Conservation (phyloP, 2,797 vertebrate species). For the Melanotaenia trifasciata region DNA sequence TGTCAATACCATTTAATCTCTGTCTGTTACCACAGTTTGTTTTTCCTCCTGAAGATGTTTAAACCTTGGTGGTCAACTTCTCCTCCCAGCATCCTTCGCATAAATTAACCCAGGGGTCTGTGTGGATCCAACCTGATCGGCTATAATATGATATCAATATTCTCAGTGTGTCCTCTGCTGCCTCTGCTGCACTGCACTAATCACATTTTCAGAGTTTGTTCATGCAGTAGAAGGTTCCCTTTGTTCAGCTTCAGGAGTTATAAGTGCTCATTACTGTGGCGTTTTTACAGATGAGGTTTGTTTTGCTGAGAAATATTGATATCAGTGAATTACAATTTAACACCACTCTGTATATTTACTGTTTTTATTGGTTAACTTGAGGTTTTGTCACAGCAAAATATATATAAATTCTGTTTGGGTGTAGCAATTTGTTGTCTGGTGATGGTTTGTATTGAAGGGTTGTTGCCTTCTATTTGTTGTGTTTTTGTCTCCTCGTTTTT, state of each 20-base stretch:
- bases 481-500: too few species aligned
- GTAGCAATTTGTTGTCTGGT: too few species aligned
- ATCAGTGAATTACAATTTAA: too few species aligned
- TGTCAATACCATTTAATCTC: slow-evolving; percentile 35
- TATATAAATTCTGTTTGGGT: too few species aligned
- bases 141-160: slow-evolving; percentile 71
- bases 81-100: slow-evolving; percentile 65
- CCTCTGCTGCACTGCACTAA: slow-evolving; percentile 42
- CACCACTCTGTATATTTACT: too few species aligned
- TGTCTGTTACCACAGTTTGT: slow-evolving; percentile 38
- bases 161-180: slow-evolving; percentile 43
- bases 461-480: too few species aligned
- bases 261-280: too few species aligned
- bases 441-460: too few species aligned
- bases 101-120: slow-evolving; percentile 62
- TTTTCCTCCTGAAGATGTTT: slow-evolving; percentile 44
- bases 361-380: too few species aligned
- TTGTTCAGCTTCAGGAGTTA: slow-evolving; percentile 6
- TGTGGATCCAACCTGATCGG: slow-evolving; percentile 50
- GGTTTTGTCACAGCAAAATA: too few species aligned
- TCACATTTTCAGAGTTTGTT: slow-evolving; percentile 28
- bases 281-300: too few species aligned
- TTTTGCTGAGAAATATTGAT: too few species aligned
- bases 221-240: slow-evolving; percentile 36
- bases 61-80: slow-evolving; percentile 33